A percentile compares a stretch with the other conserved stretches of the same genome.
Conservation (phyloP, 2,888 invertebrate species). For the Protodeltote pygarga region DNA sequence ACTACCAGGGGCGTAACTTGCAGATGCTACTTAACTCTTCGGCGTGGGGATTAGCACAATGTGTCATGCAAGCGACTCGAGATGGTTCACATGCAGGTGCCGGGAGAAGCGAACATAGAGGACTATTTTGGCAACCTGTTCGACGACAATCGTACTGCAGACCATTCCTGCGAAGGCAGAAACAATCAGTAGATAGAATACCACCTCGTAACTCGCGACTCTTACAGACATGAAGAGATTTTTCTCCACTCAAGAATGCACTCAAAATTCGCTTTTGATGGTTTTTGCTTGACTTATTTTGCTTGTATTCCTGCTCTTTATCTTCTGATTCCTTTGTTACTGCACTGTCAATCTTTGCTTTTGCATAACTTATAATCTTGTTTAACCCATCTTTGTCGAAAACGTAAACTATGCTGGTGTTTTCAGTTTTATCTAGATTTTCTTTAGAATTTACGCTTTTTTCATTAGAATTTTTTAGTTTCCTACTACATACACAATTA, state of each 20-base stretch:
- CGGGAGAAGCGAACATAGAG: constrained; percentile 66
- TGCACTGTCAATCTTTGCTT: constrained; percentile 22
- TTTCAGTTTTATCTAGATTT: neutral
- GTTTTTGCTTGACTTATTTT: too few species aligned
- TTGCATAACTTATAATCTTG: constrained; percentile 11
- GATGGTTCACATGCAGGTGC: constrained; percentile 73
- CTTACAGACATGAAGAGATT: constrained; percentile 52
- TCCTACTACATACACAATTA: neutral
- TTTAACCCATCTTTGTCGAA: constrained; percentile 17
- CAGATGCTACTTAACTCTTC: constrained; percentile 69
- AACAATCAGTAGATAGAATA: constrained; percentile 82
- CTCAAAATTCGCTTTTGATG: constrained; percentile 2
- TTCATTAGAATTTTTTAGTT: neutral
- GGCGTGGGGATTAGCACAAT: constrained; percentile 73
- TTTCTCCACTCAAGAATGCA: constrained; percentile 5
- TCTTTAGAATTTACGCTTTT: constrained; percentile 4
- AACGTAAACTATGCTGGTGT: constrained; percentile 22
- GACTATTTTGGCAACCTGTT: constrained; percentile 78
- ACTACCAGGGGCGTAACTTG: constrained; percentile 52
- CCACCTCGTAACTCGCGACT: constrained; percentile 85
- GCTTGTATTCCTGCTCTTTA: neutral
- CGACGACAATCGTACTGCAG: constrained; percentile 86
- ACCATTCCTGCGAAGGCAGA: constrained; percentile 86
- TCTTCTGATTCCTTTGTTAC: neutral
- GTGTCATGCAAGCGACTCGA: constrained; percentile 67